Conservation (phyloP, 2,888 invertebrate species). For the Eupeodes latifasciatus region DNA sequence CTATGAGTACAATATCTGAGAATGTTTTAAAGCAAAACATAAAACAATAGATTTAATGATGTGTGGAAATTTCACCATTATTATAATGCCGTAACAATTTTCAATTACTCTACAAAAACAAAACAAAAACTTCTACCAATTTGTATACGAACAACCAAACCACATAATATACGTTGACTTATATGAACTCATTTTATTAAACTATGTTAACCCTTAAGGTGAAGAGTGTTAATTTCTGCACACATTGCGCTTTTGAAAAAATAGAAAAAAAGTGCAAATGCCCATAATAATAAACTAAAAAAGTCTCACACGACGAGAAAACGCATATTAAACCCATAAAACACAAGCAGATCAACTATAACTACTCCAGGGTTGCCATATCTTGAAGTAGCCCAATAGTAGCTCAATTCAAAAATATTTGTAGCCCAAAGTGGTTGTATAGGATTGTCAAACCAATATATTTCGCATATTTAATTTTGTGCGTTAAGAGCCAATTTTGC, state of each 20-base stretch:
- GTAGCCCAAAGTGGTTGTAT: no score
- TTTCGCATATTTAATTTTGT: no score
- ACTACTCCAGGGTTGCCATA: neutral
- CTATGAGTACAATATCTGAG: neutral
- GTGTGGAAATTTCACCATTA: slow-evolving; percentile 15
- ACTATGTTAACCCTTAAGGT: slow-evolving; percentile 67
- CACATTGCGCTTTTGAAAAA: slow-evolving; percentile 42
- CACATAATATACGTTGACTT: slow-evolving; percentile 44
- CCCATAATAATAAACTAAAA: neutral
- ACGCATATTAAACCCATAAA: neutral
- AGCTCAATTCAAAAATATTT: no score
- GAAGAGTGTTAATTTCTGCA: slow-evolving; percentile 75
- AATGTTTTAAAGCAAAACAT: slow-evolving; percentile 1
- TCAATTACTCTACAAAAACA: slow-evolving; percentile 5
- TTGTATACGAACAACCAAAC: no score
- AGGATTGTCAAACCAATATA: no score
- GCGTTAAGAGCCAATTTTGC: no score
- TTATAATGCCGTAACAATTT: neutral
- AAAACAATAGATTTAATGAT: slow-evolving; percentile 10
- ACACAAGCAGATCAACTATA: slow-evolving; percentile 17
- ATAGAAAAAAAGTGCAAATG: slow-evolving; percentile 30
- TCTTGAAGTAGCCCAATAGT: no score
- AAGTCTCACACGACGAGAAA: slow-evolving; percentile 59
- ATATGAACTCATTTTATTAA: slow-evolving; percentile 64
- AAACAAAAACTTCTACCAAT: neutral